Conservation (phyloP, 1,140 invertebrate species). For the Lordiphosa collinella region DNA sequence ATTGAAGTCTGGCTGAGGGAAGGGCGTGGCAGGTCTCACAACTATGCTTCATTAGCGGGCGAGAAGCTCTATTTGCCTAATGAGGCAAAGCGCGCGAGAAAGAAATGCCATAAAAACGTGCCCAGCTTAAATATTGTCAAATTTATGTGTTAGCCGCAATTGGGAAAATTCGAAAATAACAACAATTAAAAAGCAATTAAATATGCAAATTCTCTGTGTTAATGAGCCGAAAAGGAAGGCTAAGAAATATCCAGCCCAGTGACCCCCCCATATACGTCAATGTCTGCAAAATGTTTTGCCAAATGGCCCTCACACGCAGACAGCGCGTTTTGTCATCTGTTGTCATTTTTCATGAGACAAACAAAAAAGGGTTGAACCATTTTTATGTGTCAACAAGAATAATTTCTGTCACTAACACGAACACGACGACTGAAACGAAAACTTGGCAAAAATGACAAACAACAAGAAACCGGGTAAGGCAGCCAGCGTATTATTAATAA, state of each 20-base stretch:
- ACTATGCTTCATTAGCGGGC: constrained; percentile 66
- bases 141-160: constrained; percentile 31
- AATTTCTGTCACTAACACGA: constrained; percentile 66
- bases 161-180: constrained; percentile 31
- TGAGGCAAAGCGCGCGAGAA: constrained; percentile 22
- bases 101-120: constrained; percentile 47
- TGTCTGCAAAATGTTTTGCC: constrained; percentile 42
- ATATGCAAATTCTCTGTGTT: constrained; percentile 39
- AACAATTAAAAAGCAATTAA: constrained; percentile 72
- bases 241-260: neutral
- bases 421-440: constrained; percentile 17
- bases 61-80: constrained; percentile 56
- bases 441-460: constrained; percentile 52
- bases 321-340: constrained; percentile 55
- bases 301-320: constrained; percentile 21
- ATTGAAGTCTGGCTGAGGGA: constrained; percentile 46
- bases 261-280: constrained; percentile 62
- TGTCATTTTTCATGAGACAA: constrained; percentile 60
- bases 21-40: constrained; percentile 39
- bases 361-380: constrained; percentile 68
- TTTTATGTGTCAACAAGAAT: constrained; percentile 76
- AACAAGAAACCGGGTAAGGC: constrained; percentile 37
- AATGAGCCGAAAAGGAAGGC: constrained; percentile 17
- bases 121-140: constrained; percentile 41
- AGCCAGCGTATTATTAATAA: constrained; percentile 60